Evolutionary conservation across 2,888 invertebrate genomes (phyloP), one percentile per base, ranked within the genome.

Genomic region (Leptothorax acervorum): DNA sequence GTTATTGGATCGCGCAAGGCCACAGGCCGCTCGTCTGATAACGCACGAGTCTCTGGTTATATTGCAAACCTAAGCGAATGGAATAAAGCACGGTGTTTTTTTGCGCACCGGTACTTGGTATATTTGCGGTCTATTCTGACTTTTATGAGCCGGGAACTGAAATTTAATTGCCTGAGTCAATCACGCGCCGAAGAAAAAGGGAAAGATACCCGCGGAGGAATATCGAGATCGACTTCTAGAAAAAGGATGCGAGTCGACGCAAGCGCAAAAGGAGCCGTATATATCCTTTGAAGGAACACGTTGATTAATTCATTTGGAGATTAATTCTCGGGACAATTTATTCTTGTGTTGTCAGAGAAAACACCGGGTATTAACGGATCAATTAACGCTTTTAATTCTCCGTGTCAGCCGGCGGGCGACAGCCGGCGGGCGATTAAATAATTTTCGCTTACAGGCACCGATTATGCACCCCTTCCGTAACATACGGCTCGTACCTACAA

Each of bases 1-100:
- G 83, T 89, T 89, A 89, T 89, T 89, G 65, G 71, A 85, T 83
- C 83, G 86, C 55, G 83, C 89, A 89, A 89, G 89, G 89, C 87
- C 89, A 84, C 68, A 78, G 75, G 74, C 63, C 70, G 55, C 51
- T 62, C 55, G 74, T 18, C 82, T 65, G 89, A 89, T 89, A 89
- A 89, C 83, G 65, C 86, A 35, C 81, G 81, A 53, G 57, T 42
- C 53, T 62, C 82, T 86, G 39, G 51, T 74, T 79, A 55, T 35
- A 60, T 82, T 65, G 74, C 74, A 57, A 60, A 68, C 57, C 57
- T 71, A 39, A 39, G 42, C 55, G 9, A 63, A 53, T 45, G 23
- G 5, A 71, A 48, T 15, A 2, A 42, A 3, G 15, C 18, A 18
- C 42, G 35, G 4, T 11, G 8, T 71, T 79, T 60, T 73, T 81